Evolutionary conservation across 2,113 vertebrate genomes (phyloP), one percentile per base, ranked within the genome.

Genomic region (Chelonoidis abingdonii): DNA sequence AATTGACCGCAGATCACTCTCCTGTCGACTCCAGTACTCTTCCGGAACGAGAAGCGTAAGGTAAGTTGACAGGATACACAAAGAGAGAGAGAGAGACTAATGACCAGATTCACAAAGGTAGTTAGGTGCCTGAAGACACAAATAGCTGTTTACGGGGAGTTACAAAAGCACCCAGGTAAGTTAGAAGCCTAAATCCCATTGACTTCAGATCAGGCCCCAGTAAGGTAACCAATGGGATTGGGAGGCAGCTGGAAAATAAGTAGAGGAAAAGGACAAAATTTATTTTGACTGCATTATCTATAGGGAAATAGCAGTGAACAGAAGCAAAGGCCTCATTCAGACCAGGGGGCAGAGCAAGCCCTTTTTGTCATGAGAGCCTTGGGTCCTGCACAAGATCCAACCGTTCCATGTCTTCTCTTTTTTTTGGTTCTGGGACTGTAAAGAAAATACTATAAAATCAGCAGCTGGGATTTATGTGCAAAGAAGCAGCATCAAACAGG

Each of bases 391-490:
- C n/a, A 65, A 47, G 89, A 52, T 10, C 57, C 87, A 90, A 53
- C 31, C 94, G 87, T 49, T 93, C 41, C 24, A 50, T 0, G 0
- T 92, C 62, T 86, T 92, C 44, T 89, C 91, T 95, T 8, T 35
- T 35, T 1, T 82, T 12, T 86, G 82, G 19, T 41, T 96, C 75
- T 76, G 86, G 57, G 90, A 50, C 47, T 88, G 59, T 92, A 56
- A 38, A 91, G 83, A 35, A 52, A 87, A 86, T 25, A 84, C 22
- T 81, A 72, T 86, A 92, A 92, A 95, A 79, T 17, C 80, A 93
- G 75, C 84, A 93, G 78, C 86, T 85, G 88, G 53, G 79, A 86
- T 56, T 50, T 49, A 53, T 93, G 93, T 84, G 13, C 35, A 92
- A 92, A 59, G 50, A 83, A 94, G 72, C 22, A 92, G 35, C 89